phyloP scores from a whole-genome alignment of 1,140 invertebrate genomes.

The Pogonomyrmex californicus region DNA sequence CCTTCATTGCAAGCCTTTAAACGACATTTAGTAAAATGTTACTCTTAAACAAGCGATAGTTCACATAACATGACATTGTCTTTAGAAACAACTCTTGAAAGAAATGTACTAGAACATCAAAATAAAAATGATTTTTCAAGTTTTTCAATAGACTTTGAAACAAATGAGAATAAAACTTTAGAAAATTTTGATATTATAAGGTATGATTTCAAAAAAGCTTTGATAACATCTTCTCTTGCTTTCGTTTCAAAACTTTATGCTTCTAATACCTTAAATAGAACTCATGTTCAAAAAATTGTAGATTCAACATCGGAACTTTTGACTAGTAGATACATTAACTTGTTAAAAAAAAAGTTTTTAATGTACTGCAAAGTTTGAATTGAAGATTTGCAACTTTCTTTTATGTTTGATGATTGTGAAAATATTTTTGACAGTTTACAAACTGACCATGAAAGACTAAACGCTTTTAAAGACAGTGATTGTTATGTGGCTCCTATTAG shows the following conservation, averaged over 20 bases:
- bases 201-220: slow-evolving; percentile 19
- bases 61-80: background rate
- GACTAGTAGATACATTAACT: slow-evolving; percentile 1
- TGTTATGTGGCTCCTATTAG: background rate
- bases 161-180: no score
- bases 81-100: background rate
- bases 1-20: background rate
- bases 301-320: background rate
- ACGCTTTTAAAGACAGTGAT: slow-evolving; percentile 12
- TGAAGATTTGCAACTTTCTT: slow-evolving; percentile 14
- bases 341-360: slow-evolving; percentile 34
- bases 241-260: slow-evolving; percentile 3
- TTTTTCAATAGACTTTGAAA: background rate
- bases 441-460: slow-evolving; percentile 11
- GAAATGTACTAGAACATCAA: background rate
- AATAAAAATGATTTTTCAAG: background rate
- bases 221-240: background rate
- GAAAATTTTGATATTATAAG: no score
- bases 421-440: slow-evolving; percentile 11
- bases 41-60: background rate
- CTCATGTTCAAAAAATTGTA: slow-evolving; percentile 15
- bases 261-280: background rate
- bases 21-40: slow-evolving; percentile 16
- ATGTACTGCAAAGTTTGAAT: background rate
- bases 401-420: background rate